Evolutionary conservation across 2,797 vertebrate genomes (phyloP).

Genomic region (Champsocephalus gunnari): DNA sequence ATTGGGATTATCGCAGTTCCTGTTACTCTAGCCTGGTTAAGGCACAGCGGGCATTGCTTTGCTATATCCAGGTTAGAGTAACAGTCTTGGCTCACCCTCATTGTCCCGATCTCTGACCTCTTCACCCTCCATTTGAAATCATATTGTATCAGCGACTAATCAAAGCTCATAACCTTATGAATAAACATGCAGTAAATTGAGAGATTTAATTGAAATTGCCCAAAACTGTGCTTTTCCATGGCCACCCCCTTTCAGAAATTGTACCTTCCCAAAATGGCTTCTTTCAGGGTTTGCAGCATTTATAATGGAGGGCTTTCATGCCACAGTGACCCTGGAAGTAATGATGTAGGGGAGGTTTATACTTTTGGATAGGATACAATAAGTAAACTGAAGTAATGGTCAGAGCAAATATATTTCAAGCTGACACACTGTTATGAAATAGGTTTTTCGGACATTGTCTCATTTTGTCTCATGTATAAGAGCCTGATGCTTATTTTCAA

Average conservation of each 20-base stretch:
- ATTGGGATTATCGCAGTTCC: background rate
- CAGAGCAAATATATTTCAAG: constrained; percentile 4
- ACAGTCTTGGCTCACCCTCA: constrained; percentile 16
- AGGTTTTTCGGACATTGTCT: constrained; percentile 13
- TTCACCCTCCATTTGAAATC: constrained; percentile 4
- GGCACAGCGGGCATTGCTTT: constrained; percentile 2
- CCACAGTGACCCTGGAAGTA: constrained; percentile 25
- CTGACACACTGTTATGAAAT: background rate
- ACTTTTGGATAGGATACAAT: constrained; percentile 7
- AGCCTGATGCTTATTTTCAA: background rate
- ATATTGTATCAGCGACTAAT: constrained; percentile 26
- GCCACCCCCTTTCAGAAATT: constrained; percentile 20
- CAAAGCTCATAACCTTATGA: constrained; percentile 9
- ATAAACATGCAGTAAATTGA: constrained; percentile 1
- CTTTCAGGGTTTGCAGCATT: constrained; percentile 17
- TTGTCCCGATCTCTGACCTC: constrained; percentile 1
- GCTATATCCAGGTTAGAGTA: constrained; percentile 17
- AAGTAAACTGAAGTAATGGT: constrained; percentile 14
- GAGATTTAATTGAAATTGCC: constrained; percentile 14
- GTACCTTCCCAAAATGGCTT: constrained; percentile 14
- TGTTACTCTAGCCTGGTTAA: too few species aligned
- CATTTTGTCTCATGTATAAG: background rate
- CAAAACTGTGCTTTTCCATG: constrained; percentile 36
- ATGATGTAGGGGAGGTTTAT: constrained; percentile 12
- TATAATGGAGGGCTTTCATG: constrained; percentile 11